These are phyloP conservation scores for Apamea crenata DNA, from an alignment of 2,888 invertebrate species.

Conservation along the genomic window DNA sequence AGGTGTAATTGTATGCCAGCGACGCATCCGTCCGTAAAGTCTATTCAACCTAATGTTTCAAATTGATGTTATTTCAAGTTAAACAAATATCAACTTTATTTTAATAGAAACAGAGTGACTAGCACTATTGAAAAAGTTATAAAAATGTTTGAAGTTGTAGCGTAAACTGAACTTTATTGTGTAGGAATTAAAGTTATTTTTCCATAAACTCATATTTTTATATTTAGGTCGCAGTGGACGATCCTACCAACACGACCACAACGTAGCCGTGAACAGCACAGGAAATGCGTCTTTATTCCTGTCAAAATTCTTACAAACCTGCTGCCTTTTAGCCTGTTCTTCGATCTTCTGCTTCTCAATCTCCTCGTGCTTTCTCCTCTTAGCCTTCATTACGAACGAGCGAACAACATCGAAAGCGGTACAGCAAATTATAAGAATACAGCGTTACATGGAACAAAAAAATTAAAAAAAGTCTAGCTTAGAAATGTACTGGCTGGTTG, in stretches of 20 bases:
- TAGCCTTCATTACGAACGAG: slow-evolving; percentile 92
- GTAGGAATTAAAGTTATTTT: no score
- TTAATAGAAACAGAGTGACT: no score
- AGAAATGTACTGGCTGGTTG: slow-evolving; percentile 18
- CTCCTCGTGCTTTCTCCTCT: slow-evolving; percentile 96
- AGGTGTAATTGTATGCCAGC: background rate
- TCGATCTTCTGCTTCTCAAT: slow-evolving; percentile 95
- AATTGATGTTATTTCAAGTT: no score
- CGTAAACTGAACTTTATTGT: no score
- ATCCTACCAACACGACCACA: background rate
- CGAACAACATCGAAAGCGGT: slow-evolving; percentile 90
- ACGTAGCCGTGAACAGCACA: background rate
- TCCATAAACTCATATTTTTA: no score
- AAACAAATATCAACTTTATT: no score
- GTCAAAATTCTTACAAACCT: slow-evolving; percentile 91
- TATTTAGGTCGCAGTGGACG: background rate
- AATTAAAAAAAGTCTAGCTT: slow-evolving; percentile 66
- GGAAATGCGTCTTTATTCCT: slow-evolving; percentile 9
- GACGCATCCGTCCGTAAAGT: no score
- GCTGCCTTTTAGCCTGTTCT: slow-evolving; percentile 95
- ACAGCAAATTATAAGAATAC: slow-evolving; percentile 86
- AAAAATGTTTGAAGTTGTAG: no score
- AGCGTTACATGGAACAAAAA: slow-evolving; percentile 88
- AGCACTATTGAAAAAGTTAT: no score
- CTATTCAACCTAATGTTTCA: no score